Evolutionary conservation across 2,113 vertebrate species (phyloP).

Genomic region (Lates calcarifer): DNA sequence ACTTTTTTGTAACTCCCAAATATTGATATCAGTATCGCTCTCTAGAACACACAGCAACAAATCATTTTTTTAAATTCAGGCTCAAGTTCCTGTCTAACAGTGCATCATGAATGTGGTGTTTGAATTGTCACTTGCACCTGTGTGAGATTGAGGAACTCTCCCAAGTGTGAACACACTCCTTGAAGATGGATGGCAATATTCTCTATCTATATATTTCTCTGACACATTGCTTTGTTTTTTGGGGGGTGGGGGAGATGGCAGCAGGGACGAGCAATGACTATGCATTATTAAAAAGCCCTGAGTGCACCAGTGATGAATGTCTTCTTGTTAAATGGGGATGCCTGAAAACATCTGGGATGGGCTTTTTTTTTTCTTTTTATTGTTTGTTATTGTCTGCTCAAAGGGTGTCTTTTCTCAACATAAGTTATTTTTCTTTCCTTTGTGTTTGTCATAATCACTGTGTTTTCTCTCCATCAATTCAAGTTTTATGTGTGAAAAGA

Average conservation of each 20-base stretch:
- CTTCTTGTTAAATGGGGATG: slow-evolving; percentile 60
- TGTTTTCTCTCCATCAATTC: not conserved
- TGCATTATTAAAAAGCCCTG: slow-evolving; percentile 77
- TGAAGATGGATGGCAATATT: slow-evolving; percentile 26
- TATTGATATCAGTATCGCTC: no score
- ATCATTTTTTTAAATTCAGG: no score
- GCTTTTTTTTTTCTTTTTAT: not conserved
- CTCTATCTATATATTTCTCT: slow-evolving; percentile 28
- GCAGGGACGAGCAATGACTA: slow-evolving; percentile 50
- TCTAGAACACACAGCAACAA: no score
- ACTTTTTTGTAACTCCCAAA: no score
- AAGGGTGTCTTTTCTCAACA: not conserved
- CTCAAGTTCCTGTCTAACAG: not conserved
- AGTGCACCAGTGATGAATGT: slow-evolving; percentile 65
- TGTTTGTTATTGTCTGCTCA: slow-evolving; percentile 20
- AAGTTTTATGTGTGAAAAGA: not conserved
- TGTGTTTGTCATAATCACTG: not conserved
- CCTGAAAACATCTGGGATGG: slow-evolving; percentile 41
- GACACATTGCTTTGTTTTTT: slow-evolving; percentile 60
- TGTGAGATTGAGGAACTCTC: not conserved
- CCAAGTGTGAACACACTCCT: not conserved
- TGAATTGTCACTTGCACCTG: not conserved
- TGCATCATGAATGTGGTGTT: not conserved
- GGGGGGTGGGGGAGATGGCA: slow-evolving; percentile 42
- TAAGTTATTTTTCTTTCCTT: slow-evolving; percentile 7